Evolutionary conservation across 1,140 invertebrate species (phyloP).

Genomic region (Zeugodacus cucurbitae): DNA sequence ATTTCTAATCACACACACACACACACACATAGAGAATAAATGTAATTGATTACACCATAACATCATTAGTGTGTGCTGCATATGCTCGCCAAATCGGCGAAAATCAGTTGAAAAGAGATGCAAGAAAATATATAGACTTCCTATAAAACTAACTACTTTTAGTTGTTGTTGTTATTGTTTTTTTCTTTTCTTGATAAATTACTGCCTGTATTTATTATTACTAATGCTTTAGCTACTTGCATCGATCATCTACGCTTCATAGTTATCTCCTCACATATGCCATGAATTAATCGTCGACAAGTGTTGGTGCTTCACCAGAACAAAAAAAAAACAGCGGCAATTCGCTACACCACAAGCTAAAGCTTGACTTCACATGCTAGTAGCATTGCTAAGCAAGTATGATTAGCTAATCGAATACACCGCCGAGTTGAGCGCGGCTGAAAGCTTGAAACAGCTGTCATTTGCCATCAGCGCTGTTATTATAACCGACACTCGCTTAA

Average conservation of each 20-base stretch:
- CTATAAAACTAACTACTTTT: background rate
- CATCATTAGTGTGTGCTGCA: background rate
- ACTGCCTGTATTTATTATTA: background rate
- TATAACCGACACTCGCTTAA: background rate
- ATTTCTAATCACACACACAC: background rate
- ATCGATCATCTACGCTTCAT: background rate
- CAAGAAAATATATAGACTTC: background rate
- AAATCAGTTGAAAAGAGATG: background rate
- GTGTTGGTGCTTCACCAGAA: background rate
- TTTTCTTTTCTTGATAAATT: background rate
- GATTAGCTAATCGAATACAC: background rate
- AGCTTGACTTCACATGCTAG: background rate
- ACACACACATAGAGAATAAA: background rate
- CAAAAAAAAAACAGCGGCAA: background rate
- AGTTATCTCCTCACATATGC: background rate
- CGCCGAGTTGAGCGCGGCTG: background rate
- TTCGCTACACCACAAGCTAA: background rate
- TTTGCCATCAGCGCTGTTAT: background rate
- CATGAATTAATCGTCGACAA: background rate
- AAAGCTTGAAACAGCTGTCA: background rate
- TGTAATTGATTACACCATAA: slow-evolving; percentile 17
- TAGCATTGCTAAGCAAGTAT: background rate
- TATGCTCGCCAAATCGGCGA: background rate
- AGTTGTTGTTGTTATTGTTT: too few species aligned
- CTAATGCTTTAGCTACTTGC: slow-evolving; percentile 14